A percentile compares a stretch with the other conserved stretches of the same genome.
Evolutionary conservation across 1,140 invertebrate genomes (phyloP).

Genomic region (Acarapis woodi): DNA sequence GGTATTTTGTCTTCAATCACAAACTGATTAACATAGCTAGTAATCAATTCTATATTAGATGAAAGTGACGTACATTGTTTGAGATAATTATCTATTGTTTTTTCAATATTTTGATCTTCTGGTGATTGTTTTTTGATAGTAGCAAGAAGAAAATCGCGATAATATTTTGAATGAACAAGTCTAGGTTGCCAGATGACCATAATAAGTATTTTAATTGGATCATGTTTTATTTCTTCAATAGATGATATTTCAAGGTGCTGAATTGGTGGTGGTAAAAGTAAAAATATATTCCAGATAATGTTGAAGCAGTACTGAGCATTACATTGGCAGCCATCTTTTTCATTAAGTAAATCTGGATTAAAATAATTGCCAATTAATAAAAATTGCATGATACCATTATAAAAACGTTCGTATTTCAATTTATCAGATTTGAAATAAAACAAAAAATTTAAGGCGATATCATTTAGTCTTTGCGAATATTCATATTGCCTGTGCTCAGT

Average conservation of each 20-base stretch:
- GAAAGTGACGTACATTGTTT: too few relatives aligned
- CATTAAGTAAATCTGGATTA: constrained; percentile 16
- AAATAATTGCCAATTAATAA: constrained; percentile 18
- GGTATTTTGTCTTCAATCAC: too few relatives aligned
- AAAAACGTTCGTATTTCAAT: constrained; percentile 52
- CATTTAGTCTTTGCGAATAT: constrained; percentile 70
- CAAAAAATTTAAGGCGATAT: constrained; percentile 16
- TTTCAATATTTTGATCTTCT: too few relatives aligned
- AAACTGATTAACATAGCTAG: too few relatives aligned
- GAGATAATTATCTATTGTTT: too few relatives aligned
- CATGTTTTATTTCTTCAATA: constrained; percentile 20
- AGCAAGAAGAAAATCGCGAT: constrained; percentile 21
- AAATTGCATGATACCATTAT: constrained; percentile 54
- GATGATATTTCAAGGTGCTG: constrained; percentile 49
- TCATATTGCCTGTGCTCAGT: too few relatives aligned
- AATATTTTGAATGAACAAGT: constrained; percentile 17
- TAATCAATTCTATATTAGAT: too few relatives aligned
- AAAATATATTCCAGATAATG: constrained; percentile 44
- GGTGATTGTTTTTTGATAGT: constrained; percentile 32
- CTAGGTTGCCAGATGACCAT: constrained; percentile 41
- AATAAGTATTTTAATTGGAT: constrained; percentile 29
- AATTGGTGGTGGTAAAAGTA: constrained; percentile 55
- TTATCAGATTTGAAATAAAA: constrained; percentile 51
- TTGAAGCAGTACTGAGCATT: constrained; percentile 71
- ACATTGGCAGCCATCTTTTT: constrained; percentile 19